phyloP scores from a whole-genome alignment of 2,888 invertebrate genomes.

The Eilema caniola region DNA sequence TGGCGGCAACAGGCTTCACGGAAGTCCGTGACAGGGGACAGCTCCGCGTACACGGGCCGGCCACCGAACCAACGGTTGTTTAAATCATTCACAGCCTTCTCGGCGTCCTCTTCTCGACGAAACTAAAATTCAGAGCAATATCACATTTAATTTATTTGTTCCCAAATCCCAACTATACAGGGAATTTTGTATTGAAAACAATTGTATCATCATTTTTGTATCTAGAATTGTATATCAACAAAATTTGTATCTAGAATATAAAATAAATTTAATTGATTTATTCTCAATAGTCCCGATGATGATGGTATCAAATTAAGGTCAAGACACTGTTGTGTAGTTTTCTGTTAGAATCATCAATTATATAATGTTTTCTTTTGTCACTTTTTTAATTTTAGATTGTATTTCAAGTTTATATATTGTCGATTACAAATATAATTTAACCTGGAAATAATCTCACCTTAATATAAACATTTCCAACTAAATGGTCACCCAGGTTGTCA shows the following conservation, averaged over 20 bases:
- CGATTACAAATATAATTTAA: neutral
- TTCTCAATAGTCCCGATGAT: neutral
- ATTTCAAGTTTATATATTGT: no score
- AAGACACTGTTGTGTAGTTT: no score
- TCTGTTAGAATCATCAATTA: no score
- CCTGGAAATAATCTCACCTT: slow-evolving; percentile 88
- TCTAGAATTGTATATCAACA: no score
- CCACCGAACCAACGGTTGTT: slow-evolving; percentile 99
- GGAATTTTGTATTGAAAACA: no score
- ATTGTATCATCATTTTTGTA: no score
- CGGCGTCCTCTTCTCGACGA: slow-evolving; percentile 98
- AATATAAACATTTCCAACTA: slow-evolving; percentile 99
- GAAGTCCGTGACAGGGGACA: slow-evolving; percentile 99
- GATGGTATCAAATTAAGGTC: no score
- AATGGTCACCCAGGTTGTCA: slow-evolving; percentile 99
- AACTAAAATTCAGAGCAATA: slow-evolving; percentile 87
- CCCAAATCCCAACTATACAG: no score
- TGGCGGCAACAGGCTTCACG: slow-evolving; percentile 99
- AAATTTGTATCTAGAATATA: neutral
- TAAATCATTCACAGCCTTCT: slow-evolving; percentile 98
- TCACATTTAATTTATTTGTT: no score
- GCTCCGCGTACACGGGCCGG: slow-evolving; percentile 98
- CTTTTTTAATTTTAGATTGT: no score
- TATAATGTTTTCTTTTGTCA: no score
- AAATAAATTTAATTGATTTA: neutral